Conservation (phyloP, 2,888 invertebrate species). For the Pediacus dermestoides region DNA sequence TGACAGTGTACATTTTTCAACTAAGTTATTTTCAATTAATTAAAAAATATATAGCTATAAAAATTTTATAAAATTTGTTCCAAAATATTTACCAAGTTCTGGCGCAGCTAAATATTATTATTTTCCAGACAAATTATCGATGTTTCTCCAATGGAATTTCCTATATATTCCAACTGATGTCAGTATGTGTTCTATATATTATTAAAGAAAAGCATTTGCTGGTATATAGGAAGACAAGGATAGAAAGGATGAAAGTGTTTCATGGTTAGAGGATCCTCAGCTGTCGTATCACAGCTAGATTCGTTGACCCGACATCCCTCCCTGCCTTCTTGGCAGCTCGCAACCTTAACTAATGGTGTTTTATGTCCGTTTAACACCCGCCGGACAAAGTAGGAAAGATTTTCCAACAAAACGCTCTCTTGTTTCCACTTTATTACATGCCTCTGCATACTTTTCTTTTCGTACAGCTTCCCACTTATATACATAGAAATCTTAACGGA, state of each 20-base stretch:
- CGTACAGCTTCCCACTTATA: background rate
- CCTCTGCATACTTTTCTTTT: conserved; percentile 5
- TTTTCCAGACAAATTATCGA: no score
- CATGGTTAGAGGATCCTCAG: conserved; percentile 2
- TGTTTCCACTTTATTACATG: conserved; percentile 30
- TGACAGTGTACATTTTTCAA: no score
- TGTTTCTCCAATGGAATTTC: no score
- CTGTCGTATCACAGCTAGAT: conserved; percentile 4
- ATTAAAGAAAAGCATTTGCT: no score
- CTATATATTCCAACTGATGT: no score
- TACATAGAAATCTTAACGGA: conserved; percentile 1
- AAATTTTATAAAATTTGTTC: no score
- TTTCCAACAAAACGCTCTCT: conserved; percentile 31
- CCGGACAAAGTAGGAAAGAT: conserved; percentile 31
- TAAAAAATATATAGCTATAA: no score
- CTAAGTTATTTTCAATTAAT: no score
- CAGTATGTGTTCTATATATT: no score
- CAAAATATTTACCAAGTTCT: no score
- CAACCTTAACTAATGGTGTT: conserved; percentile 29
- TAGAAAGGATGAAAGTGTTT: background rate
- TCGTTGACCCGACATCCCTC: conserved; percentile 12
- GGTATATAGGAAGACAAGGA: background rate
- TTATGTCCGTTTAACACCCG: conserved; percentile 27
- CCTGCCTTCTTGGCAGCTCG: conserved; percentile 9
- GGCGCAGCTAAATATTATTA: no score